Evolutionary conservation across 2,797 vertebrate genomes (phyloP), one percentile per base, ranked within the genome.

Genomic region (Parambassis ranga): DNA sequence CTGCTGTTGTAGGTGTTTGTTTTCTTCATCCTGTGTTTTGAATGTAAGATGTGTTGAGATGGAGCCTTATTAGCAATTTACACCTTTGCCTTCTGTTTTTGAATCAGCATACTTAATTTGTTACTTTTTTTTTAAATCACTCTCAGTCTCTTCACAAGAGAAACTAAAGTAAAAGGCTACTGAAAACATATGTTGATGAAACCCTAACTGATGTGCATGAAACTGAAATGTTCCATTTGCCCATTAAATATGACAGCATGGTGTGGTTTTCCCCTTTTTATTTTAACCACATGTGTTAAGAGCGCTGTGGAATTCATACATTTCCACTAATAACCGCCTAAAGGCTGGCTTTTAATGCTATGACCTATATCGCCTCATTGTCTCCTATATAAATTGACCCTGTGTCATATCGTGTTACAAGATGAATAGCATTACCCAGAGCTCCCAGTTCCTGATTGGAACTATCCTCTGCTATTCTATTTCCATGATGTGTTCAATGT

Each of bases 301-400:
- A 59, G 30, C 55, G 24, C 39, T 32, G 33, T 70, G 52, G 70
- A 71, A 71, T 55, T 62, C 43, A 64, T 64, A 53, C 39, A 67
- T 74, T 63, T 52, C 58, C 57, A 57, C 71, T 73, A 71, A 80
- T 82, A 75, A 69, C 32, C 64, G 53, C 43, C 49, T 53, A 37
- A 27, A 50, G 60, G 39, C 55, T 41, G 37, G 61, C 62, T 79
- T 72, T 69, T 46, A 65, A 10, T 62, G 31, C 50, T 37, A 8
- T 67, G 71, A 69, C 72, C 74, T 78, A 76, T 23, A 70, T 70
- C 64, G 58, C 22, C 18, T 74, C 65, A 83, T 79, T 70, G 77
- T 77, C 52, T 46, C 26, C 14, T 20, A 47, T 65, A 53, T 65
- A 64, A 71, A 78, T 19, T 75, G 75, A 82, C 49, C 42, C 44